Base-by-base conservation (phyloP, 2,113 vertebrate species). In the Cyanoramphus novaezelandiae region DNA sequence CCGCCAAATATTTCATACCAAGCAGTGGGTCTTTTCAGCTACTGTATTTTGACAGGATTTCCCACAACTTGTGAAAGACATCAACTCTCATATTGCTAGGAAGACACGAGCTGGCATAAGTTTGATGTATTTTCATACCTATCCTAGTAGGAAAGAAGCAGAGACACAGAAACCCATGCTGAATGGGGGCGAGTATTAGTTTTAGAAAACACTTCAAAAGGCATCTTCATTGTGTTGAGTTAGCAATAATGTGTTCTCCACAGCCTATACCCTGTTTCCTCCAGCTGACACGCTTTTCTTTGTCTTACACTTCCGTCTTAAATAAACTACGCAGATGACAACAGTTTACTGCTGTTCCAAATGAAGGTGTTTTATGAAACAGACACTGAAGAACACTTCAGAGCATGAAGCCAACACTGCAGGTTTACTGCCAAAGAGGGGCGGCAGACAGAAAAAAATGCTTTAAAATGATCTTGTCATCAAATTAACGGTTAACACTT, bases 281-380 rank as follows among this genome's bases (percentile, higher is more conserved):
- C 41, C 68, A 77, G 24, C 35, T 81, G 71, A 81, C 55, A 57
- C 4, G 0, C 41, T n/a, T 77, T 79, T 13, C 39, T 87, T 76
- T 93, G 86, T 91, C 91, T 84, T 86, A 55, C 49, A 92, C 18
- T 24, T 62, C 53, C 62, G 59, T 55, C 65, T 88, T 33, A 78
- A 95, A 93, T 83, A 92, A 97, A 95, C 53, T 47, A 50, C 24
- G 35, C 81, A 60, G 78, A 67, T 27, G 29, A 69, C 64, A 91
- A 90, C n/a, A 55, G 49, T 28, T 77, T 50, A 27, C 43, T 60
- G 43, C 60, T 35, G 20, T 71, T 93, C 92, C 29, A 81, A 23
- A 83, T 55, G 23, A 86, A 4, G 10, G 41, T 44, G n/a, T 55
- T 72, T 79, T 41, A 49, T 11, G 15, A 85, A 91, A 74, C 7